phyloP scores from a whole-genome alignment of 2,113 vertebrate species.

The Dascyllus trimaculatus region DNA sequence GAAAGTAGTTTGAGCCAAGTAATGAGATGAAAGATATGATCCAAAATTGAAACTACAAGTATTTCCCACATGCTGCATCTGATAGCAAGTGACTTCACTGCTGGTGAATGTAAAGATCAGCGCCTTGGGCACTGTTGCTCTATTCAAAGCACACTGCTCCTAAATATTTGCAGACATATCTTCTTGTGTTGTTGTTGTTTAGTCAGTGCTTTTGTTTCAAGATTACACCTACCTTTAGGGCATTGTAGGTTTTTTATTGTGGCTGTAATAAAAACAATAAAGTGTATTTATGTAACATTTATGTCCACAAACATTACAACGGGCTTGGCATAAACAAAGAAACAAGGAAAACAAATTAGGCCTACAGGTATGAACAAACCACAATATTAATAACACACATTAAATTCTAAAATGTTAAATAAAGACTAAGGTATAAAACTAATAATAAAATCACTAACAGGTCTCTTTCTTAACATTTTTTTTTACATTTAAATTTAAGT shows the following conservation, averaged over 20 bases:
- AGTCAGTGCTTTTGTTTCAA: constrained; percentile 28
- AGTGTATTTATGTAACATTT: constrained; percentile 17
- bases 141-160: constrained; percentile 27
- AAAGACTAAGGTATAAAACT: neutral
- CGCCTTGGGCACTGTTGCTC: constrained; percentile 17
- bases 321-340: neutral
- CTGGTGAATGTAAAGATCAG: constrained; percentile 54
- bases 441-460: neutral
- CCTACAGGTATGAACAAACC: neutral
- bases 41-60: constrained; percentile 31
- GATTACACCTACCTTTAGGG: constrained; percentile 9
- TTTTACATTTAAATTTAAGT: neutral
- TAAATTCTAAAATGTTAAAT: neutral
- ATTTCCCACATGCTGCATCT: constrained; percentile 54
- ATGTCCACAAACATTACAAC: constrained; percentile 19
- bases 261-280: constrained; percentile 31
- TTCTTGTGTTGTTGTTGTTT: constrained; percentile 38
- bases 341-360: neutral
- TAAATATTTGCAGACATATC: constrained; percentile 32
- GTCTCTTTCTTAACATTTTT: too few species aligned
- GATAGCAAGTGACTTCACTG: constrained; percentile 45
- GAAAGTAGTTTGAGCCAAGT: constrained; percentile 34
- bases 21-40: constrained; percentile 32
- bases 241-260: constrained; percentile 19
- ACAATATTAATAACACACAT: constrained; percentile 13